A percentile compares a stretch with the other conserved stretches of the same genome.
Evolutionary conservation across 2,113 vertebrate genomes (phyloP).

Genomic region (Aegotheles bennettii): DNA sequence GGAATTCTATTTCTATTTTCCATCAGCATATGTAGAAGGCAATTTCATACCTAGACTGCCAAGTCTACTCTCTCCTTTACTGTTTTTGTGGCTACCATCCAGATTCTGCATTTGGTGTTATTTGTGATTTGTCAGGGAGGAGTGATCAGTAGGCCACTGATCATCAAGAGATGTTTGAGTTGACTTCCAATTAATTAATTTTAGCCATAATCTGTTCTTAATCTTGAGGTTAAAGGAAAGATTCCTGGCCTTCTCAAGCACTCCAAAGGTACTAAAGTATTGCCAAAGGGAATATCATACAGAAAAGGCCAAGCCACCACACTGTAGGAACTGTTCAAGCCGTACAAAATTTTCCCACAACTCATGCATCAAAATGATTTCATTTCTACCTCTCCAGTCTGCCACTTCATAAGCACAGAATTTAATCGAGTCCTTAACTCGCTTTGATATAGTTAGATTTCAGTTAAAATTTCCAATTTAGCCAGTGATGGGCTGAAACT

Average conservation of each 20-base stretch:
- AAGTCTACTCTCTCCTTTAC: neutral
- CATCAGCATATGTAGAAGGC: neutral
- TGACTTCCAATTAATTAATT: neutral
- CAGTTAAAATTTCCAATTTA: neutral
- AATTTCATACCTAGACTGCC: neutral
- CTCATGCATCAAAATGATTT: neutral
- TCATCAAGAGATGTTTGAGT: neutral
- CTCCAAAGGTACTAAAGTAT: neutral
- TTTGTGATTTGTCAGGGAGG: neutral
- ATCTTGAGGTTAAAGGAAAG: neutral
- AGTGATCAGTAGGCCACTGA: neutral
- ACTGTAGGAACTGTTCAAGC: neutral
- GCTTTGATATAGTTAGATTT: neutral
- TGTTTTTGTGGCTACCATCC: neutral
- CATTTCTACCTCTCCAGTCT: neutral
- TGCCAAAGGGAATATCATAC: neutral
- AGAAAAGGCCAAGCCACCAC: neutral
- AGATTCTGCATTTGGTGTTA: neutral
- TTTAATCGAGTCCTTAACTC: neutral
- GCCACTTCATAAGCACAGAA: neutral
- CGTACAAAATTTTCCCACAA: rapidly evolving
- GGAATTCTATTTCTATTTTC: neutral
- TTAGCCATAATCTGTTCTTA: neutral
- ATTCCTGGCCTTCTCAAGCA: neutral
- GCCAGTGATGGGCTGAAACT: neutral